Evolutionary conservation across 2,797 vertebrate species (phyloP).

Genomic region (Aeoliscus strigatus): DNA sequence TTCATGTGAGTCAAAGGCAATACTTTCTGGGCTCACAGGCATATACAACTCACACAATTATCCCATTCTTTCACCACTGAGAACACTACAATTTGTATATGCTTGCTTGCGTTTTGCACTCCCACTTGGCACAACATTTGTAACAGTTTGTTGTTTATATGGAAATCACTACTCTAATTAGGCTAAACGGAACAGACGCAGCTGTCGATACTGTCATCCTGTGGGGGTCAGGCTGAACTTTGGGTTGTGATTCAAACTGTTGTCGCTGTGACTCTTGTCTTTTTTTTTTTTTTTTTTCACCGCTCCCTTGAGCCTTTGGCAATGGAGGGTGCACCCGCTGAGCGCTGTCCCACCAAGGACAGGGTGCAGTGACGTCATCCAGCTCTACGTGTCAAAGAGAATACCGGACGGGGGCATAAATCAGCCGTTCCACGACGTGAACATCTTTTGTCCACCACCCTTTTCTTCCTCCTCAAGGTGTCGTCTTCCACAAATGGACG

Average conservation of each 20-base stretch:
- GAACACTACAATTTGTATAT: conserved; percentile 22
- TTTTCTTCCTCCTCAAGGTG: conserved; percentile 7
- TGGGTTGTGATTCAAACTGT: conserved; percentile 28
- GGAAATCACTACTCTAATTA: conserved; percentile 61
- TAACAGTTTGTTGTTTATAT: conserved; percentile 65
- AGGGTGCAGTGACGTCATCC: conserved; percentile 12
- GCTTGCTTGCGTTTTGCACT: conserved; percentile 32
- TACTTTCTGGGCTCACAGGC: conserved; percentile 1
- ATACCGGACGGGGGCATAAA: conserved; percentile 29
- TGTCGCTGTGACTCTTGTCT: neutral
- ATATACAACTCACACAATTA: conserved; percentile 1
- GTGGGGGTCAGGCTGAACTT: conserved; percentile 2
- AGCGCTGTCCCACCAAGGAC: conserved; percentile 19
- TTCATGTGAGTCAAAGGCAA: conserved; percentile 34
- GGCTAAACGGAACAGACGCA: conserved; percentile 27
- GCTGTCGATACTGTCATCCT: conserved; percentile 42
- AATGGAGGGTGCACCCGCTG: conserved; percentile 12
- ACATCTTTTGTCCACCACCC: conserved; percentile 26
- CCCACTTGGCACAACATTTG: conserved; percentile 52
- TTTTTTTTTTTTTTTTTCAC: conserved; percentile 24
- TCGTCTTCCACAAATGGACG: conserved; percentile 51
- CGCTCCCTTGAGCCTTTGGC: conserved; percentile 3
- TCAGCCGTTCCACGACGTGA: conserved; percentile 30
- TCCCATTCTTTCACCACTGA: conserved; percentile 3
- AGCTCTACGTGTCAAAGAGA: conserved; percentile 27